Evolutionary conservation across 2,797 vertebrate species (phyloP).

Genomic region (Semotilus atromaculatus): DNA sequence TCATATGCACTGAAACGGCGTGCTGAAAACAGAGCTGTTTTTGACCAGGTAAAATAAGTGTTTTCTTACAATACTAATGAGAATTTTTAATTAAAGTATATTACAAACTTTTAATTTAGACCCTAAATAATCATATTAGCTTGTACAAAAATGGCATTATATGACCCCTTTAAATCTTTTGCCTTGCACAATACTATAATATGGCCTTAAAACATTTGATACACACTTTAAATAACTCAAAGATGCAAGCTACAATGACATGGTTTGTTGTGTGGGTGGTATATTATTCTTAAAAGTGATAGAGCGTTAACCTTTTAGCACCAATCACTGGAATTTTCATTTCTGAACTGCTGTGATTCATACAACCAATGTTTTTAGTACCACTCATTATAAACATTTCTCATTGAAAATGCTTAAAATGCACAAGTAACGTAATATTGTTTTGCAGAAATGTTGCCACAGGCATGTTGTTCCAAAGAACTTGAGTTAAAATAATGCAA

Average conservation of each 20-base stretch:
- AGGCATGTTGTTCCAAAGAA: background rate
- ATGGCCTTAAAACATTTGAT: background rate
- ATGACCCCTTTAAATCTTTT: too few relatives aligned
- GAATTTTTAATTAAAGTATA: too few relatives aligned
- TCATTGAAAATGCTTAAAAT: background rate
- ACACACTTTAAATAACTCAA: background rate
- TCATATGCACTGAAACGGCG: too few relatives aligned
- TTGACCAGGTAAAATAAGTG: too few relatives aligned
- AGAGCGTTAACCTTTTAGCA: background rate
- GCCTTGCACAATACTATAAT: background rate
- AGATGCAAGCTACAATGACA: background rate
- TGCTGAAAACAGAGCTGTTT: too few relatives aligned
- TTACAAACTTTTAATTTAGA: too few relatives aligned
- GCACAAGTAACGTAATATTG: background rate
- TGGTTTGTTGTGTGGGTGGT: background rate
- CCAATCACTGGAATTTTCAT: background rate
- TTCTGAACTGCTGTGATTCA: background rate
- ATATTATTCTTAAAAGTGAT: background rate
- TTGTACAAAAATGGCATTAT: too few relatives aligned
- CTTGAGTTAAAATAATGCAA: background rate
- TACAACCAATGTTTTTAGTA: background rate
- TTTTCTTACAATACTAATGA: too few relatives aligned
- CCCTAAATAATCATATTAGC: too few relatives aligned
- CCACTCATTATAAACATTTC: background rate
- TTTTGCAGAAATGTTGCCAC: background rate